Conservation (phyloP, 2,797 vertebrate species). For the Poliocrania exsul region DNA sequence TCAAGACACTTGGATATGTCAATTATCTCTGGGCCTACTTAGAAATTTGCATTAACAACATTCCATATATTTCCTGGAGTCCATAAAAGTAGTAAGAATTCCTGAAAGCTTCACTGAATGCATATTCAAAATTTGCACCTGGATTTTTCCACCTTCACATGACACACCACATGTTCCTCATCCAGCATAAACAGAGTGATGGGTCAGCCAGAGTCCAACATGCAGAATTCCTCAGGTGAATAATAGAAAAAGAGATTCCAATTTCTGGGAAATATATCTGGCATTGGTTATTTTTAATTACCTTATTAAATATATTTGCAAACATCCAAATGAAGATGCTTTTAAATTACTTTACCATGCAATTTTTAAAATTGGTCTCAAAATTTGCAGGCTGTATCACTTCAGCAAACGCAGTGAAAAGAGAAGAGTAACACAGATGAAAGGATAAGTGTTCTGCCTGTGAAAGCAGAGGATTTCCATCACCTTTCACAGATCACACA, state of each 20-base stretch:
- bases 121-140: slow-evolving; percentile 52
- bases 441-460: background rate
- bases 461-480: background rate
- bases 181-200: slow-evolving; percentile 39
- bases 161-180: slow-evolving; percentile 52
- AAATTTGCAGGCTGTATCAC: background rate
- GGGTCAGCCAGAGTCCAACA: slow-evolving; percentile 63
- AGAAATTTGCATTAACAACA: background rate
- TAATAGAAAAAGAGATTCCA: slow-evolving; percentile 28
- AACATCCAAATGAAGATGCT: slow-evolving; percentile 26
- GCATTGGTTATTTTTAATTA: slow-evolving; percentile 1
- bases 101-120: background rate
- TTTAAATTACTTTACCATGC: slow-evolving; percentile 3
- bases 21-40: background rate
- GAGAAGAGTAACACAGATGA: background rate
- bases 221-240: slow-evolving; percentile 53
- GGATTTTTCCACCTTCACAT: slow-evolving; percentile 48
- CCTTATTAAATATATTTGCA: slow-evolving; percentile 50
- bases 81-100: background rate
- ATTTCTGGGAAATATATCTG: slow-evolving; percentile 50
- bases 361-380: background rate
- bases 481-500: background rate
- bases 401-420: background rate
- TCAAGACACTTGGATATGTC: background rate
- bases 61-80: background rate